Conservation (phyloP, 2,797 vertebrate genomes). For the Calcarius lapponicus region DNA sequence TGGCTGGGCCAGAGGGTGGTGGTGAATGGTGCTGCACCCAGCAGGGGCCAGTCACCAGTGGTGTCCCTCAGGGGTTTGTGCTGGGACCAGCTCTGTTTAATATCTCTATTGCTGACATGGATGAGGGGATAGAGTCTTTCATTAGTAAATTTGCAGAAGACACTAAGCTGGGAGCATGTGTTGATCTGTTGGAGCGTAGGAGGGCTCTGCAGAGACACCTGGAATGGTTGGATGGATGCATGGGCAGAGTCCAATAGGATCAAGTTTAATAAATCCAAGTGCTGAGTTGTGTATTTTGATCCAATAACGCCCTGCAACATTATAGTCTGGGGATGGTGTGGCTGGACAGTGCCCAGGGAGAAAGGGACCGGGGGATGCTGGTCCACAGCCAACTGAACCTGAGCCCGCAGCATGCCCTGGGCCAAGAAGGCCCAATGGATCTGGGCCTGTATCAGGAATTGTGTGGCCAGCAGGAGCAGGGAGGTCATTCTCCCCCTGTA, state of each 20-base stretch:
- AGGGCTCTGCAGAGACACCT: neutral
- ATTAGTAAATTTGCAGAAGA: neutral
- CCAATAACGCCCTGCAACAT: accelerated
- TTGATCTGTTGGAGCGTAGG: accelerated
- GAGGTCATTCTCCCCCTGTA: too few relatives aligned
- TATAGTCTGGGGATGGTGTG: accelerated
- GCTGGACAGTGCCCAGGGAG: neutral
- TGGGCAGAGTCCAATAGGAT: neutral
- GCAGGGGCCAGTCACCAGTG: neutral
- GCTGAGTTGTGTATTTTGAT: neutral
- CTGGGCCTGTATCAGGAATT: accelerated
- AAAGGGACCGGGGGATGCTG: too few relatives aligned
- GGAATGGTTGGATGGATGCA: neutral
- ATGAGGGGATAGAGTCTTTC: neutral
- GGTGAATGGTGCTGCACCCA: neutral
- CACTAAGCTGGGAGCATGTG: accelerated
- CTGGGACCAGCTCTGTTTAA: neutral
- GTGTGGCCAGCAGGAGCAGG: neutral
- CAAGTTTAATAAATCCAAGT: neutral
- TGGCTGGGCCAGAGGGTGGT: accelerated
- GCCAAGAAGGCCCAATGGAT: neutral
- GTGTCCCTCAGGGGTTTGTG: neutral
- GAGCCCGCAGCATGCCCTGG: neutral
- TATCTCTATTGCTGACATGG: neutral
- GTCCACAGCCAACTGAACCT: accelerated